Evolutionary conservation across 2,888 invertebrate genomes (phyloP).

Genomic region (Parnassius mnemosyne): DNA sequence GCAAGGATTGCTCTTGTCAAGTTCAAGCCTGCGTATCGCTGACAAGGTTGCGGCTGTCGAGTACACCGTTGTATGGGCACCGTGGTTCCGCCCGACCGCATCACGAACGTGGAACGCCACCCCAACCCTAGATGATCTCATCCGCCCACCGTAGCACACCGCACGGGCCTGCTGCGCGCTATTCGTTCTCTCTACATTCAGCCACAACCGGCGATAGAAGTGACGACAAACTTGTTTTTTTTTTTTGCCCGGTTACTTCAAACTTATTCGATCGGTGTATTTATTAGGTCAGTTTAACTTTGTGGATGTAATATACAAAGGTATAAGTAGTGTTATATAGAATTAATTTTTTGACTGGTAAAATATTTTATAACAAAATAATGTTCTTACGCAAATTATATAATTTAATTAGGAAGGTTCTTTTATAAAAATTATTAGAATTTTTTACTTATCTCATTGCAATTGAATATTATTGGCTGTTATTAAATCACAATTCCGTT

Average conservation of each 20-base stretch:
- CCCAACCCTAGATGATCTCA: conserved; percentile 34
- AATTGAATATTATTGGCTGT: too few species aligned
- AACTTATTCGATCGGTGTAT: conserved; percentile 1
- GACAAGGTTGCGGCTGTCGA: conserved; percentile 47
- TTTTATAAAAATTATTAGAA: too few species aligned
- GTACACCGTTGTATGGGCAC: conserved; percentile 45
- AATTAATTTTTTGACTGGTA: too few species aligned
- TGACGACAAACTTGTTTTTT: conserved; percentile 16
- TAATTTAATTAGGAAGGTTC: too few species aligned
- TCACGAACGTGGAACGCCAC: conserved; percentile 42
- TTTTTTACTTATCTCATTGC: too few species aligned
- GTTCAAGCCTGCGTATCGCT: conserved; percentile 40
- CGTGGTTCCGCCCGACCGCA: conserved; percentile 46
- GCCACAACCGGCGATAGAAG: conserved; percentile 37
- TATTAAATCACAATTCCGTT: too few species aligned
- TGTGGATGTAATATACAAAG: not conserved
- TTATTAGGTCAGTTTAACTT: not conserved
- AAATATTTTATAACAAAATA: too few species aligned
- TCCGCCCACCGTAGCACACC: conserved; percentile 41
- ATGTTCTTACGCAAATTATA: too few species aligned
- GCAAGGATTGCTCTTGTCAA: conserved; percentile 33
- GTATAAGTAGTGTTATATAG: not conserved
- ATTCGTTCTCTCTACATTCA: conserved; percentile 38
- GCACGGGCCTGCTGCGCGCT: conserved; percentile 26
- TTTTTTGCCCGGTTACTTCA: conserved; percentile 8